Conservation (phyloP, 2,797 vertebrate genomes). For the Schizopygopsis pylzovi region DNA sequence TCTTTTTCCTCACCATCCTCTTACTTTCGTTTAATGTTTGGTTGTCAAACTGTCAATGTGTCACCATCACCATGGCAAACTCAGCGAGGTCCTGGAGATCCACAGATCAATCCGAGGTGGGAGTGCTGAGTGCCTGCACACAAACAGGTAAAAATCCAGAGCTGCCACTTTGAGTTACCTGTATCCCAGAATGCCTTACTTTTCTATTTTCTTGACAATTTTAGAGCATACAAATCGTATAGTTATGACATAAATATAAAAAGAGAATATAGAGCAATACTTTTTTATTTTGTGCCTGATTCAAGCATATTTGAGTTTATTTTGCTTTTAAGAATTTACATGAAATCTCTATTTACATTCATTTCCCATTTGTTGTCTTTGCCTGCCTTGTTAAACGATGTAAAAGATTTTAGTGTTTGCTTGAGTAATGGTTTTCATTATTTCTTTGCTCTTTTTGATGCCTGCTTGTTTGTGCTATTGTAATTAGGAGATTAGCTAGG, state of each 20-base stretch:
- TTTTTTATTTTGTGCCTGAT: background rate
- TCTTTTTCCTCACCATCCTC: constrained; percentile 73
- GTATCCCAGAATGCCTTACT: constrained; percentile 17
- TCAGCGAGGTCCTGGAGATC: constrained; percentile 98
- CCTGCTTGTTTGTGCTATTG: constrained; percentile 65
- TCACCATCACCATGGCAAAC: constrained; percentile 91
- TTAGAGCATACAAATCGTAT: background rate
- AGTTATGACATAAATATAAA: background rate
- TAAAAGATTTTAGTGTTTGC: constrained; percentile 8
- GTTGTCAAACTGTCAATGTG: constrained; percentile 75
- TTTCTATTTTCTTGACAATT: background rate
- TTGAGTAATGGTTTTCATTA: constrained; percentile 32
- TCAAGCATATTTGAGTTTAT: background rate
- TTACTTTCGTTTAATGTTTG: constrained; percentile 77
- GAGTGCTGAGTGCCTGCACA: constrained; percentile 99
- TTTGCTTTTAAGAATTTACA: background rate
- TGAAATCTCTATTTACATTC: background rate
- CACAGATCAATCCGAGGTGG: constrained; percentile 98
- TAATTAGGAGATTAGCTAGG: constrained; percentile 86
- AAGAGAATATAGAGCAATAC: background rate
- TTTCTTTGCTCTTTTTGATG: constrained; percentile 59
- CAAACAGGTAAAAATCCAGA: constrained; percentile 90
- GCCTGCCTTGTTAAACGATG: background rate
- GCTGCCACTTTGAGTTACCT: background rate
- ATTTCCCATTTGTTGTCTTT: background rate